Percentiles rank a stretch among this genome's conserved stretches.
Evolutionary conservation across 2,113 vertebrate genomes (phyloP).

Genomic region (Brachyhypopomus occidentalis): DNA sequence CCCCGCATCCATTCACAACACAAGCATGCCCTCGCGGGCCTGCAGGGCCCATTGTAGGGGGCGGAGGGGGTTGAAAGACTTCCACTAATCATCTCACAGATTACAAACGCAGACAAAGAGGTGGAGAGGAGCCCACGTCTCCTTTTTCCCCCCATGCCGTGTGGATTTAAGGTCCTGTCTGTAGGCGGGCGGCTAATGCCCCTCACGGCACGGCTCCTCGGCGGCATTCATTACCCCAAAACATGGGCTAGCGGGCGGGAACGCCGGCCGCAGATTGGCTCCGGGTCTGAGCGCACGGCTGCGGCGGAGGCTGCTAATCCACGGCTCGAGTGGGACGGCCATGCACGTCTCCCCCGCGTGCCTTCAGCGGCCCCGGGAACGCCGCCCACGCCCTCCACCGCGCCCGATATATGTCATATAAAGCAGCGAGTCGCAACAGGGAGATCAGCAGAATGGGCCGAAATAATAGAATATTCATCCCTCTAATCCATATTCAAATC

Average conservation of each 20-base stretch:
- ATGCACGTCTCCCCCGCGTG: slow-evolving; percentile 76
- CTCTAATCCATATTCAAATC: slow-evolving; percentile 95
- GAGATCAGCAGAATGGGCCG: slow-evolving; percentile 91
- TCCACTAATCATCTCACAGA: slow-evolving; percentile 86
- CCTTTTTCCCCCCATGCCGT: slow-evolving; percentile 2
- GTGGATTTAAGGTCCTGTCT: slow-evolving; percentile 42
- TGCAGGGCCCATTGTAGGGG: slow-evolving; percentile 16
- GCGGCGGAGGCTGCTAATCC: slow-evolving; percentile 81
- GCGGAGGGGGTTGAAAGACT: slow-evolving; percentile 73
- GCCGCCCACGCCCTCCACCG: slow-evolving; percentile 83
- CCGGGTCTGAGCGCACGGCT: slow-evolving; percentile 73
- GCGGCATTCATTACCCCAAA: slow-evolving; percentile 52
- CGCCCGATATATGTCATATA: slow-evolving; percentile 74
- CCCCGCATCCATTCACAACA: neutral
- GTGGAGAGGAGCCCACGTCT: slow-evolving; percentile 60
- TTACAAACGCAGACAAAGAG: slow-evolving; percentile 70
- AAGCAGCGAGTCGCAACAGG: slow-evolving; percentile 86
- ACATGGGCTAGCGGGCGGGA: slow-evolving; percentile 70
- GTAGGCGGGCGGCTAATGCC: slow-evolving; percentile 42
- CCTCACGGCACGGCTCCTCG: slow-evolving; percentile 34
- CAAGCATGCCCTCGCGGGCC: neutral
- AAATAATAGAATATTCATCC: slow-evolving; percentile 98
- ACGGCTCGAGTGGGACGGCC: slow-evolving; percentile 85
- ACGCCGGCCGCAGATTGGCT: slow-evolving; percentile 85
- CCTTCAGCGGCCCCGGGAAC: slow-evolving; percentile 73